These are phyloP conservation scores for Heteronetta atricapilla DNA, from an alignment of 2,113 vertebrate species.

Conservation along the genomic window DNA sequence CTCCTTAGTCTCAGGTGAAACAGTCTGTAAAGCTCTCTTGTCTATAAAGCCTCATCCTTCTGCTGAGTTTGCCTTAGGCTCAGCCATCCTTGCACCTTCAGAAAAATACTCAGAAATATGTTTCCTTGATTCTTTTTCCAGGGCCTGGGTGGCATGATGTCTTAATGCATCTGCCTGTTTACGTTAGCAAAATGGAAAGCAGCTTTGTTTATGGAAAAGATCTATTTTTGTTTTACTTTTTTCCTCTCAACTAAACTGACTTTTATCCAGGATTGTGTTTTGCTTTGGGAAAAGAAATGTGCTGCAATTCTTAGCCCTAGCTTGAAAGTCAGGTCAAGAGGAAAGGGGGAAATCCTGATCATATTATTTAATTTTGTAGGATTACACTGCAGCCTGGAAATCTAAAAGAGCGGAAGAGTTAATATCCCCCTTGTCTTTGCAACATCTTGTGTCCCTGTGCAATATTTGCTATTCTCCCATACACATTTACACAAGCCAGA, in stretches of 20 bases:
- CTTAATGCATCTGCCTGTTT: constrained; percentile 78
- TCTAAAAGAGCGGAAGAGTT: constrained; percentile 14
- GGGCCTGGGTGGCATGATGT: constrained; percentile 71
- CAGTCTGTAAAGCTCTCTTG: background rate
- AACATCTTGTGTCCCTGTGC: background rate
- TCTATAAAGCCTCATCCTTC: background rate
- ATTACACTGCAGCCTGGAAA: constrained; percentile 36
- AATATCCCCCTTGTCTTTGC: constrained; percentile 5
- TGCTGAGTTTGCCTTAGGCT: background rate
- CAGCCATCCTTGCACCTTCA: constrained; percentile 30
- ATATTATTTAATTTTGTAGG: constrained; percentile 57
- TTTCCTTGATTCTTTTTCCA: constrained; percentile 47
- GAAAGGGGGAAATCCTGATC: constrained; percentile 52
- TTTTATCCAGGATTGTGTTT: constrained; percentile 60
- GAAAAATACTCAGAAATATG: constrained; percentile 21
- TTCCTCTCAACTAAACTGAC: constrained; percentile 72
- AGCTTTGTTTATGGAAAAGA: constrained; percentile 84
- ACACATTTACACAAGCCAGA: background rate
- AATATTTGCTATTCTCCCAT: constrained; percentile 17
- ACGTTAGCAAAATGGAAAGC: constrained; percentile 77
- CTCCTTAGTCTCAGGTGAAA: background rate
- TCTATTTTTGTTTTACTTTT: constrained; percentile 78
- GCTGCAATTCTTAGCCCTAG: background rate
- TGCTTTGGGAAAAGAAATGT: constrained; percentile 62
- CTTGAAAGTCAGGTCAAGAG: constrained; percentile 41